Evolutionary conservation across 2,113 vertebrate species (phyloP).

Genomic region (Meleagris gallopavo): DNA sequence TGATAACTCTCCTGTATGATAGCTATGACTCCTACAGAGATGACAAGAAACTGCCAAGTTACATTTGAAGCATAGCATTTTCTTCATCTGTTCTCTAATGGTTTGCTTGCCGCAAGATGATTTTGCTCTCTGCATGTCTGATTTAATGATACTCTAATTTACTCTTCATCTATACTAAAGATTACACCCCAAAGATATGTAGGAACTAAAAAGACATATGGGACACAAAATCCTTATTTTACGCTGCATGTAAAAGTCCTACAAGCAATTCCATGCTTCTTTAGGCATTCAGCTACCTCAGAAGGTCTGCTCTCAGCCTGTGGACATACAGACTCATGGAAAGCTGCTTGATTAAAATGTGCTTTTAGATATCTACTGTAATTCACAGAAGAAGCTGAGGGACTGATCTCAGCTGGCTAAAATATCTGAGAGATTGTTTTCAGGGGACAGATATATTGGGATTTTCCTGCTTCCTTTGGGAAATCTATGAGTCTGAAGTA

Average conservation of each 20-base stretch:
- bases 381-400: neutral
- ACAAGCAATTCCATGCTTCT: neutral
- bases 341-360: neutral
- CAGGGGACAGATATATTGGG: neutral
- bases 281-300: neutral
- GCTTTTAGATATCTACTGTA: neutral
- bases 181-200: neutral
- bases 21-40: neutral
- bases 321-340: neutral
- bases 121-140: neutral
- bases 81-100: neutral
- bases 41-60: neutral
- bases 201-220: neutral
- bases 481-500: slow-evolving; percentile 6
- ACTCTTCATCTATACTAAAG: neutral
- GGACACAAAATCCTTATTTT: neutral
- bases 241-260: neutral
- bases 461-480: slow-evolving; percentile 41
- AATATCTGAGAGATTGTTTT: neutral
- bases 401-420: neutral
- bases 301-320: neutral
- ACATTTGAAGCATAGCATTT: neutral
- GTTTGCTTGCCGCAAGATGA: neutral
- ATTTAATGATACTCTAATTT: neutral
- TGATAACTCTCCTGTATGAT: neutral